These are phyloP conservation scores for Drosophila miranda DNA, from an alignment of 1,140 invertebrate genomes.

Conservation along the genomic window DNA sequence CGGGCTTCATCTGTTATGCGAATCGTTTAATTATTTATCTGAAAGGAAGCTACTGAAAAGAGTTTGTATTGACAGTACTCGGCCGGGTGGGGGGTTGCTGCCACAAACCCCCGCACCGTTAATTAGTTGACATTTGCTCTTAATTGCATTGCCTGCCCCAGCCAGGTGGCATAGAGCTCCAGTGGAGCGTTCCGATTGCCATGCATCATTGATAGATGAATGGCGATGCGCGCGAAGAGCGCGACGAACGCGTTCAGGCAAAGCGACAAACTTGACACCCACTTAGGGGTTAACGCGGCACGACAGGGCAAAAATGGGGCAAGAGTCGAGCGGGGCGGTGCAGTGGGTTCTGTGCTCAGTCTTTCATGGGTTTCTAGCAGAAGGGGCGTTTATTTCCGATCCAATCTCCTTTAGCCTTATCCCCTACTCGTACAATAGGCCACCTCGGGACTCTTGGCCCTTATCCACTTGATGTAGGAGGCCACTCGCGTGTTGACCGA, in stretches of 20 bases:
- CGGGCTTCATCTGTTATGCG: constrained; percentile 79
- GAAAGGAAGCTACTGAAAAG: constrained; percentile 54
- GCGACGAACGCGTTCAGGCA: constrained; percentile 48
- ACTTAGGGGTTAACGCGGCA: constrained; percentile 48
- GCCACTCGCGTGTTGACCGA: constrained; percentile 88
- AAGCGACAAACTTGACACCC: constrained; percentile 71
- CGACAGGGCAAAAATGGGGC: background rate
- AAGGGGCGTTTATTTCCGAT: too few relatives aligned
- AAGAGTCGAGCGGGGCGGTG: background rate
- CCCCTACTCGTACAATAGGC: constrained; percentile 55
- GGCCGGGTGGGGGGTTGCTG: background rate
- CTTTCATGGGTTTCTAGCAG: background rate
- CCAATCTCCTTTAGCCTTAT: background rate
- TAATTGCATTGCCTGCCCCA: constrained; percentile 62
- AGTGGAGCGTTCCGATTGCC: constrained; percentile 54
- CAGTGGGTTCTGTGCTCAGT: background rate
- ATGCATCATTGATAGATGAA: constrained; percentile 68
- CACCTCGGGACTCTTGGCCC: constrained; percentile 81
- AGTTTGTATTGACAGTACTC: constrained; percentile 40
- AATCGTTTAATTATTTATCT: constrained; percentile 81
- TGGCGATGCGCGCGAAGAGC: constrained; percentile 11
- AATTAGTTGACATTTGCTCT: constrained; percentile 82
- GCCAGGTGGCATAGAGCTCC: constrained; percentile 41
- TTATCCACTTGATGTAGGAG: constrained; percentile 88
- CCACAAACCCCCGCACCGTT: constrained; percentile 40